A percentile compares a stretch with the other conserved stretches of the same genome.
phyloP scores from a whole-genome alignment of 2,888 invertebrate species.

The Gortyna flavago region DNA sequence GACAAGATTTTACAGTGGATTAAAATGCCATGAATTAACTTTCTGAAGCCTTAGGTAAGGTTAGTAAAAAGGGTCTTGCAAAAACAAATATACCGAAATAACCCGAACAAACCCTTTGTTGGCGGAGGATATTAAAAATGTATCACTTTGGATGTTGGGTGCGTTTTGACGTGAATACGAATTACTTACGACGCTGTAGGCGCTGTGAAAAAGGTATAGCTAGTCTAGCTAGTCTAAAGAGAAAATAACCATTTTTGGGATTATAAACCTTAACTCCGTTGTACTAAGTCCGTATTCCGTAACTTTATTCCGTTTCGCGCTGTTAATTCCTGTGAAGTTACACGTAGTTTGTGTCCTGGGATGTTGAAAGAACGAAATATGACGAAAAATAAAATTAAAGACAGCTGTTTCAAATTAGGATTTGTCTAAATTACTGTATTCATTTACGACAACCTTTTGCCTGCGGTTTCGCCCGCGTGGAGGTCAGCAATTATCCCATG shows the following conservation, averaged over 20 bases:
- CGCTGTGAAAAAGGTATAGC: not conserved
- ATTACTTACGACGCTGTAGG: conserved; percentile 25
- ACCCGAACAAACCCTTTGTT: conserved; percentile 14
- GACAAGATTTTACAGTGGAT: conserved; percentile 16
- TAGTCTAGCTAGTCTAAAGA: not conserved
- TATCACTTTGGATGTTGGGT: conserved; percentile 11
- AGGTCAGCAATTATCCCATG: not conserved
- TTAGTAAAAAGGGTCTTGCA: conserved; percentile 13
- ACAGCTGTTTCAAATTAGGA: not conserved
- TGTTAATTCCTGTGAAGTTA: conserved; percentile 9
- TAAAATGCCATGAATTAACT: conserved; percentile 4
- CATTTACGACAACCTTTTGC: not conserved
- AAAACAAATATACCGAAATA: conserved; percentile 34
- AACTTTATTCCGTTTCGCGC: conserved; percentile 12
- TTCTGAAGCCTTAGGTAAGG: not conserved
- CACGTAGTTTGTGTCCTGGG: not conserved
- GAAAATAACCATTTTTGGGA: not conserved
- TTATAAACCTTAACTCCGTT: not conserved
- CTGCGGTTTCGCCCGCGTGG: not conserved
- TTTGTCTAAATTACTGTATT: not conserved
- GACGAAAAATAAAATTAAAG: not conserved
- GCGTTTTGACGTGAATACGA: conserved; percentile 41
- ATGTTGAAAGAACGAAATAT: not conserved
- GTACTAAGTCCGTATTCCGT: not conserved
- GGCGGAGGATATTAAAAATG: conserved; percentile 44